Conservation (phyloP, 2,797 vertebrate genomes). For the Triplophysa yarkandensis region DNA sequence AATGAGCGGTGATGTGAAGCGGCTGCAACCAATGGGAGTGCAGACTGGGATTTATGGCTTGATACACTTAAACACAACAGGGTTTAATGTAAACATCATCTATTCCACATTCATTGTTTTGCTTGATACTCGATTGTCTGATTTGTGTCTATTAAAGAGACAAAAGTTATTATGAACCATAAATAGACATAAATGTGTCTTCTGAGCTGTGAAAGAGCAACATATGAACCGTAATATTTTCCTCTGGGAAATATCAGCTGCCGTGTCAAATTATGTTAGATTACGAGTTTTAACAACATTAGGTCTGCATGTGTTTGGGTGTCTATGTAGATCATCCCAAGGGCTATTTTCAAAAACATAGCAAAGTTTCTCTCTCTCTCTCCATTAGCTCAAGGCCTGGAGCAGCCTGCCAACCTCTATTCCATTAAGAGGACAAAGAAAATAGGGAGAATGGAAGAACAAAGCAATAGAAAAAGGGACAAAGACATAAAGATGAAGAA, state of each 20-base stretch:
- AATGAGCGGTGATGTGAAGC: conserved; percentile 17
- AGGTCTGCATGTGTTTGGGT: conserved; percentile 15
- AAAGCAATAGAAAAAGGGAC: conserved; percentile 2
- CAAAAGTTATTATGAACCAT: not conserved
- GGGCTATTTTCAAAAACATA: conserved; percentile 29
- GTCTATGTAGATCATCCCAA: conserved; percentile 24
- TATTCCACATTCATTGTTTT: not conserved
- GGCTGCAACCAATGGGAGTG: not conserved
- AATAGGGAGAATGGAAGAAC: conserved; percentile 38
- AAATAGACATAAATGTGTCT: not conserved
- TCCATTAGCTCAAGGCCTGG: conserved; percentile 36
- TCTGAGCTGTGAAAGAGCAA: not conserved
- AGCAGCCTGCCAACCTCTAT: conserved; percentile 48
- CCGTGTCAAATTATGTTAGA: not conserved
- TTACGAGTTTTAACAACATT: conserved; percentile 12
- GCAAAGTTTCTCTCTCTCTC: conserved; percentile 29
- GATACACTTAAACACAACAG: not conserved
- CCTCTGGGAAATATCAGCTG: not conserved
- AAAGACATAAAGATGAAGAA: conserved; percentile 22
- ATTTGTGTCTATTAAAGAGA: not conserved
- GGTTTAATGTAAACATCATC: not conserved
- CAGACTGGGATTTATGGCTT: not conserved
- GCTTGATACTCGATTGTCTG: not conserved
- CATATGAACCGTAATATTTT: not conserved
- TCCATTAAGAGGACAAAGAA: conserved; percentile 52